Evolutionary conservation across 2,113 vertebrate genomes (phyloP), one percentile per base, ranked within the genome.

Genomic region (Cyprinodon tularosa): DNA sequence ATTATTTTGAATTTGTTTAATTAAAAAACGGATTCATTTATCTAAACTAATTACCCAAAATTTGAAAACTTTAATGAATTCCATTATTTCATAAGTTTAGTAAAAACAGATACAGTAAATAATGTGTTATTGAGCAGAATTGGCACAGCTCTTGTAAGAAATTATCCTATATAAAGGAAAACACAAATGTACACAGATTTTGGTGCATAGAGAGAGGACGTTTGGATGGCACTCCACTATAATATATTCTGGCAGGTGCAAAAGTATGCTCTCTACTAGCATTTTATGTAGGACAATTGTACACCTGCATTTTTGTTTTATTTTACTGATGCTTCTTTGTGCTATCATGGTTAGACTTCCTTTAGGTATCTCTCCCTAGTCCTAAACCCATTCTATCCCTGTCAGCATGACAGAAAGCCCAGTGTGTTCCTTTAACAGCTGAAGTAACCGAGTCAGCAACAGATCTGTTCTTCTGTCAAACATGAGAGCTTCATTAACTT

Each of bases 161-260:
- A 10, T 71, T n/a, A 45, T 74, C 50, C 78, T 37, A 65, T 62
- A 62, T 38, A 63, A 47, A 68, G 62, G 12, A 42, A 40, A 22
- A 45, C 42, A 39, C 48, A 45, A 36, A 61, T 36, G 11, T 17
- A 61, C 29, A 40, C 48, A 57, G 57, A 45, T 78, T 73, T 87
- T 85, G 80, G 84, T 84, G 76, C 76, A 78, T 77, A 67, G 80
- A 77, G 70, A 70, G 70, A 70, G 80, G 29, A 86, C 66, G 65
- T 66, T 69, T 38, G 75, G 87, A 76, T 77, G 84, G 84, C 82
- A 84, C 72, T 84, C 50, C 66, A 65, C 72, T 53, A 81, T 86
- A 88, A 84, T 83, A 84, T 81, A 74, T 81, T 89, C 82, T 84
- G 82, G 79, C 88, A 80, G 81, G 86, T 90, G 89, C 83, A 78